Evolutionary conservation across 2,888 invertebrate species (phyloP).

Genomic region (Tinea pellionella): DNA sequence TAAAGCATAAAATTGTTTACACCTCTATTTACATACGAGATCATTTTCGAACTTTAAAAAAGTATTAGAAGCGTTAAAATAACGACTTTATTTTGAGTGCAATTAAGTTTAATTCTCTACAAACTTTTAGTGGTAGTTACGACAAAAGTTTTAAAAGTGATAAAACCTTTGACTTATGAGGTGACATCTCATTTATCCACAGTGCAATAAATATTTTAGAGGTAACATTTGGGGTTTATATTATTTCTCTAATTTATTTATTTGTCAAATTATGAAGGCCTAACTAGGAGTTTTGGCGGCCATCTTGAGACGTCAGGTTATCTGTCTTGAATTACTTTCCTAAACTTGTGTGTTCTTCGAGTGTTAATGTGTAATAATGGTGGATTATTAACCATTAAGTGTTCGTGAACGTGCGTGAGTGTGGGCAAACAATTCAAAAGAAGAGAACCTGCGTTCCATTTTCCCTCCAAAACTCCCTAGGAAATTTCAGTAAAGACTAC

Average conservation of each 20-base stretch:
- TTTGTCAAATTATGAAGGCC: too few relatives aligned
- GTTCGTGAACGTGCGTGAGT: too few relatives aligned
- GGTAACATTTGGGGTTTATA: not conserved
- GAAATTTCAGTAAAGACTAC: too few relatives aligned
- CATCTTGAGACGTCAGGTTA: too few relatives aligned
- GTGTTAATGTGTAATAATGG: too few relatives aligned
- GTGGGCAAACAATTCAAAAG: too few relatives aligned
- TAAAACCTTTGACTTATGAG: constrained; percentile 42
- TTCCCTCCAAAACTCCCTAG: too few relatives aligned
- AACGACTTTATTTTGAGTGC: not conserved
- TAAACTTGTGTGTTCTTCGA: too few relatives aligned
- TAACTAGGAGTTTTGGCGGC: too few relatives aligned
- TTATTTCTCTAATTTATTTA: not conserved
- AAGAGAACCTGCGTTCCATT: too few relatives aligned
- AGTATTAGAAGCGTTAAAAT: not conserved
- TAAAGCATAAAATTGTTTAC: not conserved
- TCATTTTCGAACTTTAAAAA: not conserved
- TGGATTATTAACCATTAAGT: too few relatives aligned
- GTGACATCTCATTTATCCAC: constrained; percentile 46
- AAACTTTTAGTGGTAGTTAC: not conserved
- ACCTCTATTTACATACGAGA: not conserved
- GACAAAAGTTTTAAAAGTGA: constrained; percentile 22
- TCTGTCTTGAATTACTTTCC: too few relatives aligned
- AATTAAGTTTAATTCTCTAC: not conserved
- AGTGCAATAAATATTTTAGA: constrained; percentile 26